Conservation (phyloP, 2,113 vertebrate species). For the Sander vitreus region DNA sequence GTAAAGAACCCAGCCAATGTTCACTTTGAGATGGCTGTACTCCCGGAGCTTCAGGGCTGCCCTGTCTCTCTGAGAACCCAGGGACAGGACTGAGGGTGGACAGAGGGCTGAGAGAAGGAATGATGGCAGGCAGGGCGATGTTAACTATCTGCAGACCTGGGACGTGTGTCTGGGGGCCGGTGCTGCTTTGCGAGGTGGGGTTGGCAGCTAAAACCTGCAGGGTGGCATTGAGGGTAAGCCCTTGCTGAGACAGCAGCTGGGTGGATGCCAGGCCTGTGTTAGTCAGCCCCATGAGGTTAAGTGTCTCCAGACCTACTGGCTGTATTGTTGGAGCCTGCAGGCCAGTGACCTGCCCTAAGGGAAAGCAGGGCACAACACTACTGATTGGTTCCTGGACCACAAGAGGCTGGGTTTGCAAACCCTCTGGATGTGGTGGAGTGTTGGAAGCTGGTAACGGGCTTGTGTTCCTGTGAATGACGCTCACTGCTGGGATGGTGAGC, state of each 20-base stretch:
- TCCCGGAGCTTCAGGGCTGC: slow-evolving; percentile 69
- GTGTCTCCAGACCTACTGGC: slow-evolving; percentile 86
- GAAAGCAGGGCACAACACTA: slow-evolving; percentile 90
- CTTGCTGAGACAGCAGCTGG: slow-evolving; percentile 85
- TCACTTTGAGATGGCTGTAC: slow-evolving; percentile 48
- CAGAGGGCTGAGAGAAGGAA: slow-evolving; percentile 88
- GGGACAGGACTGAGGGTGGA: slow-evolving; percentile 78
- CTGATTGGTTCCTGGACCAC: slow-evolving; percentile 87
- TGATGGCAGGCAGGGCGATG: slow-evolving; percentile 91
- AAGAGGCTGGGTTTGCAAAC: slow-evolving; percentile 61
- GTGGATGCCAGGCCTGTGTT: slow-evolving; percentile 81
- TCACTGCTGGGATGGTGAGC: slow-evolving; percentile 93
- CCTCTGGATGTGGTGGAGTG: slow-evolving; percentile 43
- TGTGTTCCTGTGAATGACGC: slow-evolving; percentile 90
- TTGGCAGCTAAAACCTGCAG: slow-evolving; percentile 91
- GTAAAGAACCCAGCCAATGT: slow-evolving; percentile 16
- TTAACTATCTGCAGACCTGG: slow-evolving; percentile 94
- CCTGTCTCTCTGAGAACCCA: slow-evolving; percentile 58
- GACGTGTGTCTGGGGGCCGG: slow-evolving; percentile 85
- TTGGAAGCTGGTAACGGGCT: slow-evolving; percentile 79
- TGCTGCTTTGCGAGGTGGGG: slow-evolving; percentile 83
- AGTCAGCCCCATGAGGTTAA: slow-evolving; percentile 91
- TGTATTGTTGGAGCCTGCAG: slow-evolving; percentile 88
- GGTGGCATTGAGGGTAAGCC: slow-evolving; percentile 89
- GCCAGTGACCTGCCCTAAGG: slow-evolving; percentile 89